Base-by-base conservation (phyloP, 2,888 invertebrate species). In the Scaptomyza polygonia region DNA sequence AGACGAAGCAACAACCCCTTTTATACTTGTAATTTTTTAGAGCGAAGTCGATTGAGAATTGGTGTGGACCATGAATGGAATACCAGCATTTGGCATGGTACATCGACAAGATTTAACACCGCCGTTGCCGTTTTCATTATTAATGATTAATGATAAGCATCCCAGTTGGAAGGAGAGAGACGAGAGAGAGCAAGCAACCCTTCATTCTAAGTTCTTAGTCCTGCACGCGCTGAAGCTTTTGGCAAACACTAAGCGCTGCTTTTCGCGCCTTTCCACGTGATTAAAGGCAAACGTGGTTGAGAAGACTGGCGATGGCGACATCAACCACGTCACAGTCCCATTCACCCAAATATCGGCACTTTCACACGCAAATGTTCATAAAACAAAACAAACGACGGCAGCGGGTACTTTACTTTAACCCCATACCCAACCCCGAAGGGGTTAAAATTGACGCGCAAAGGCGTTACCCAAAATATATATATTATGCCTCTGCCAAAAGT, bases 231-330 rank as follows among this genome's bases (percentile, higher is more conserved):
- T 71, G 53, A 90, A 89, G 89, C 90, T 89, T 90, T 83, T 70
- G 81, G 74, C 74, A 79, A 80, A 74, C 87, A 78, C 77, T 86
- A 79, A 88, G 84, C 86, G 85, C 77, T 86, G 88, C 85, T 90
- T 91, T 90, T 91, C 91, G 89, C 90, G 91, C 90, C 91, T 91
- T 91, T 91, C 91, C 90, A 90, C 90, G 88, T 90, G 90, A 91
- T 91, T 90, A 89, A 82, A 77, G 85, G 66, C 85, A 63, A 74
- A 67, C 67, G 67, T 71, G 87, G 62, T 16, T 30, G 30, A 30
- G 30, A 47, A 47, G 29, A 30, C 16, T 29, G 29, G 7, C 51
- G 56, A 36, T 69, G 77, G 72, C 72, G 79, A 76, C 88, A 84
- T 61, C 86, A 55, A 61, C 76, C 69, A 69, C 51, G 51, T 72